Evolutionary conservation across 2,888 invertebrate genomes (phyloP).

Genomic region (Machimus atricapillus): DNA sequence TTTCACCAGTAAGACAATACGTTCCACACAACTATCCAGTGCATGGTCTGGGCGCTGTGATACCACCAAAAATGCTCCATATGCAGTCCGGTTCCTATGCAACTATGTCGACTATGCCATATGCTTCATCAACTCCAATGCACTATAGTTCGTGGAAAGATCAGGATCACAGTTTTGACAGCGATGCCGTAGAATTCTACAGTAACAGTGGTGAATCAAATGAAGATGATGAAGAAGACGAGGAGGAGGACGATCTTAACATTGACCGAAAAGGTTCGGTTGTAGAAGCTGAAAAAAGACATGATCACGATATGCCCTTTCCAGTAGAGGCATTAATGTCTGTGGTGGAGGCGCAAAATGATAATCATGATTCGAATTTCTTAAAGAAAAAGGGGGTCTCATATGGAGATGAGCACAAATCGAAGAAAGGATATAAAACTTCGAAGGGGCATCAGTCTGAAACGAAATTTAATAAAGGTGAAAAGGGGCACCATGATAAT

Average conservation of each 20-base stretch:
- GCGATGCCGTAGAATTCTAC: background rate
- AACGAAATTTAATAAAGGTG: slow-evolving; percentile 32
- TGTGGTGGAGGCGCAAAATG: background rate
- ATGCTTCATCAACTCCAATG: background rate
- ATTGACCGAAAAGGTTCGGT: background rate
- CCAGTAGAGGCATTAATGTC: slow-evolving; percentile 9
- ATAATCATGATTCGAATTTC: background rate
- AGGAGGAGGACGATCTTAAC: background rate
- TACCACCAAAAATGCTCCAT: background rate
- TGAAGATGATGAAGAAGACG: background rate
- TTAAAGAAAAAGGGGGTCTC: background rate
- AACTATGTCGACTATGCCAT: background rate
- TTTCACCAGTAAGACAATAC: slow-evolving; percentile 6
- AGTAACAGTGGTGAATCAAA: background rate
- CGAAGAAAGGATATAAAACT: slow-evolving; percentile 36
- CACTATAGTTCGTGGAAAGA: background rate
- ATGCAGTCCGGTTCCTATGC: background rate
- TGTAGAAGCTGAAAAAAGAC: background rate
- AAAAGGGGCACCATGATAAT: slow-evolving; percentile 35
- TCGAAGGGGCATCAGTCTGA: slow-evolving; percentile 31
- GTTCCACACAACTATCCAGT: slow-evolving; percentile 8
- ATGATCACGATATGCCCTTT: background rate
- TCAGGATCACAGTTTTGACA: background rate
- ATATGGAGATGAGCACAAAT: background rate
- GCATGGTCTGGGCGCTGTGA: background rate